phyloP scores from a whole-genome alignment of 2,888 invertebrate species.

The Drosophila suboccidentalis region DNA sequence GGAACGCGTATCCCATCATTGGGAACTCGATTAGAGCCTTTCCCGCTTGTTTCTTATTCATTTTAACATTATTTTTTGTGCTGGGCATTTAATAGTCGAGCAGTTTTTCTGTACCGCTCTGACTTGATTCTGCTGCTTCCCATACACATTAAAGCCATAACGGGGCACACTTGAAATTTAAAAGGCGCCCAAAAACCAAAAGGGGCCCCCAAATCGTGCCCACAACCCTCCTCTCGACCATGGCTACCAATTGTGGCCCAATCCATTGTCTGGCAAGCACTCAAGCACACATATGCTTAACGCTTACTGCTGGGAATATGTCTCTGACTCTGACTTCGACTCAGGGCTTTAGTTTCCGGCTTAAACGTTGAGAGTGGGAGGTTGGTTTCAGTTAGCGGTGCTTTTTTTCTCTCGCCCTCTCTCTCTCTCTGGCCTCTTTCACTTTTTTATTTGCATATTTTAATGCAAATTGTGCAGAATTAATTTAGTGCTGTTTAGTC shows the following conservation, averaged over 20 bases:
- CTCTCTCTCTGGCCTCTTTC: slow-evolving; percentile 43
- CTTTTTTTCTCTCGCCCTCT: neutral
- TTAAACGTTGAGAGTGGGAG: slow-evolving; percentile 53
- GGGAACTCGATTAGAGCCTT: too few species aligned
- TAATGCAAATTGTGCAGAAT: slow-evolving; percentile 82
- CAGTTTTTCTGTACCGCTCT: neutral
- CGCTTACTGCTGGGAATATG: slow-evolving; percentile 65
- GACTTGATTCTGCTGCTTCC: neutral
- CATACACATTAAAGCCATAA: slow-evolving; percentile 49
- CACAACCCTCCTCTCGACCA: neutral
- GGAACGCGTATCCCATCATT: too few species aligned
- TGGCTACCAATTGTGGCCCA: slow-evolving; percentile 5
- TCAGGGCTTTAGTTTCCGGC: slow-evolving; percentile 53
- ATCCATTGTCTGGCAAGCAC: slow-evolving; percentile 63
- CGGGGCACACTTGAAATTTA: slow-evolving; percentile 53
- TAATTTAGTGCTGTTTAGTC: slow-evolving; percentile 82
- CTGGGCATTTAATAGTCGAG: neutral
- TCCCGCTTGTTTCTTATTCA: too few species aligned
- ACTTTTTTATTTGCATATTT: slow-evolving; percentile 81
- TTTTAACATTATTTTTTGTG: too few species aligned
- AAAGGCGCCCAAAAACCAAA: slow-evolving; percentile 26
- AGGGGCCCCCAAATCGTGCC: neutral
- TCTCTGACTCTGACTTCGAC: slow-evolving; percentile 17
- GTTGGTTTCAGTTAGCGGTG: slow-evolving; percentile 10
- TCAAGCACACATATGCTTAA: slow-evolving; percentile 76